These are phyloP conservation scores for Pomacea maculata DNA, from an alignment of 1,140 invertebrate genomes.

Conservation along the genomic window DNA sequence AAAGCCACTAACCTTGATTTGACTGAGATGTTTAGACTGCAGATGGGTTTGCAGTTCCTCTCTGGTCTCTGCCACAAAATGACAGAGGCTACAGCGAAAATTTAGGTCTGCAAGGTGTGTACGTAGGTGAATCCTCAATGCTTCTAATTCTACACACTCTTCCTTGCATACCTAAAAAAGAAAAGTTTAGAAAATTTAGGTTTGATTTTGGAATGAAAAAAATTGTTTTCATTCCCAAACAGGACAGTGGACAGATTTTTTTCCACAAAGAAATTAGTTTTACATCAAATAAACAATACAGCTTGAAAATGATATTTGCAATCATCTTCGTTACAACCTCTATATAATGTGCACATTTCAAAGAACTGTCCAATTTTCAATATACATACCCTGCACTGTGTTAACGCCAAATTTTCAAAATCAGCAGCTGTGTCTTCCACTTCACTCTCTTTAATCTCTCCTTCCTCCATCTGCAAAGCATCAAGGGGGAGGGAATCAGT, in stretches of 20 bases:
- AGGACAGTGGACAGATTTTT: too few species aligned
- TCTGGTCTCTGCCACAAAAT: slow-evolving; percentile 50
- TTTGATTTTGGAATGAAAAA: too few species aligned
- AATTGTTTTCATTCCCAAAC: too few species aligned
- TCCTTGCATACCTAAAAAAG: slow-evolving; percentile 53
- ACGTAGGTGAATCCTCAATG: slow-evolving; percentile 52
- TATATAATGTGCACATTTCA: too few species aligned
- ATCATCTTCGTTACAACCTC: too few species aligned
- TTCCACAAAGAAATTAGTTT: too few species aligned
- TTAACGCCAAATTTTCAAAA: slow-evolving; percentile 28
- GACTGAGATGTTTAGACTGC: slow-evolving; percentile 40
- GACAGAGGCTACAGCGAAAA: slow-evolving; percentile 54
- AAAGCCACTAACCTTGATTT: slow-evolving; percentile 44
- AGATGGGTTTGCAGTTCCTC: slow-evolving; percentile 52
- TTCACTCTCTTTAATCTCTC: slow-evolving; percentile 20
- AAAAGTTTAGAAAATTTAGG: not conserved
- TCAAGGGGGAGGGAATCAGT: not conserved
- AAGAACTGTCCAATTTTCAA: too few species aligned
- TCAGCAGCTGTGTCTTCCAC: slow-evolving; percentile 16
- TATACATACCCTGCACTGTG: slow-evolving; percentile 40
- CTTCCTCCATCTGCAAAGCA: slow-evolving; percentile 31
- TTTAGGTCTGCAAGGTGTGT: slow-evolving; percentile 54
- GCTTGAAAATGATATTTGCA: too few species aligned
- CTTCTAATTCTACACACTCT: slow-evolving; percentile 40
- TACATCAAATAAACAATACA: not conserved